Evolutionary conservation across 1,140 invertebrate species (phyloP).

Genomic region (Grapholita molesta): DNA sequence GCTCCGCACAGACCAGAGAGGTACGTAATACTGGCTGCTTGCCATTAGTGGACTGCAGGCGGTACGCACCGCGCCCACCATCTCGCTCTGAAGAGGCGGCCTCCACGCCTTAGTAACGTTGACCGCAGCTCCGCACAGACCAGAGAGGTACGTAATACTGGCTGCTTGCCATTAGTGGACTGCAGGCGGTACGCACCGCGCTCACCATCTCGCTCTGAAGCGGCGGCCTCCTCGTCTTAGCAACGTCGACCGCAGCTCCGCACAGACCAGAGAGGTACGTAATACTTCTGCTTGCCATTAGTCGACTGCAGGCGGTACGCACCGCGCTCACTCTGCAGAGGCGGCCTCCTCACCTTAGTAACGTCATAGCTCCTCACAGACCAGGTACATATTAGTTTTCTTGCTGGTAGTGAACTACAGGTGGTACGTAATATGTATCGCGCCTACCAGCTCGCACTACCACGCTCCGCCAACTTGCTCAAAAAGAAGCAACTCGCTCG

Average conservation of each 20-base stretch:
- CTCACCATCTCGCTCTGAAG: constrained; percentile 38
- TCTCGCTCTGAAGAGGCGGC: constrained; percentile 31
- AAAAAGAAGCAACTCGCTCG: constrained; percentile 62
- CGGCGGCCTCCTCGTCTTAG: constrained; percentile 86
- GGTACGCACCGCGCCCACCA: background rate
- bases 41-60: background rate
- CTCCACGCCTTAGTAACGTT: constrained; percentile 91
- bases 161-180: background rate
- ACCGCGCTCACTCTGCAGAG: constrained; percentile 74
- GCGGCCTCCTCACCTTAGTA: constrained; percentile 89
- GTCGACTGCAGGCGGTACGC: constrained; percentile 42
- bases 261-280: constrained; percentile 88
- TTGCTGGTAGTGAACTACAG: background rate
- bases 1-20: constrained; percentile 92
- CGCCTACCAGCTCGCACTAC: background rate
- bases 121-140: constrained; percentile 93
- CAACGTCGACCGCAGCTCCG: constrained; percentile 89
- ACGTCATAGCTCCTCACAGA: constrained; percentile 92
- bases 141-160: constrained; percentile 83
- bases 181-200: background rate
- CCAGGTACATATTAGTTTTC: constrained; percentile 85
- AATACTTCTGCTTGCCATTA: background rate
- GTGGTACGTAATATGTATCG: too few relatives aligned
- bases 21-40: constrained; percentile 69
- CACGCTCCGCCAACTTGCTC: background rate